Evolutionary conservation across 1,140 invertebrate species (phyloP).

Genomic region (Tetranychus cinnabarinus): DNA sequence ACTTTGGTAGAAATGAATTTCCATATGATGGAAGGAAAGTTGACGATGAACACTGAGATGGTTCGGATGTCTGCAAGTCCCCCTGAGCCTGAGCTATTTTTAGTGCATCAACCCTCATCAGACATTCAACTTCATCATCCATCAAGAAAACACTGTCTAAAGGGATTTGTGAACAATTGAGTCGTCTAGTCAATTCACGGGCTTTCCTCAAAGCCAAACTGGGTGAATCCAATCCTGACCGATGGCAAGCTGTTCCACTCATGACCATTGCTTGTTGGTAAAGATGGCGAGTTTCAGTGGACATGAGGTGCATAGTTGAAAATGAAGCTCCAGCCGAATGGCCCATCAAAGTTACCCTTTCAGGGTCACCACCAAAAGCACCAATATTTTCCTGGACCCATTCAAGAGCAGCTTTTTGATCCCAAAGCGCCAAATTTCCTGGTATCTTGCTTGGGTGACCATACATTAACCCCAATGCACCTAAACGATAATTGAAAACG

Average conservation of each 20-base stretch:
- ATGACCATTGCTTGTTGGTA: background rate
- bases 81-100: too few relatives aligned
- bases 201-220: background rate
- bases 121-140: too few relatives aligned
- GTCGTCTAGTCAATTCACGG: background rate
- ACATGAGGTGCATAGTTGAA: background rate
- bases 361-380: background rate
- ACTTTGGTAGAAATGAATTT: too few relatives aligned
- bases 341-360: background rate
- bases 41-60: too few relatives aligned
- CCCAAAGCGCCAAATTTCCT: slow-evolving; percentile 27
- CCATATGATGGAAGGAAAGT: too few relatives aligned
- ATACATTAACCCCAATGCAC: slow-evolving; percentile 32
- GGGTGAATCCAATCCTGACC: background rate
- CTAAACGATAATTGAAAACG: slow-evolving; percentile 52
- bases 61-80: too few relatives aligned
- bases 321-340: background rate
- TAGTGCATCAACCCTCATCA: too few relatives aligned
- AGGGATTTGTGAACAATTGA: background rate
- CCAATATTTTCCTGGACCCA: slow-evolving; percentile 16
- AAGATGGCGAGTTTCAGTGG: background rate
- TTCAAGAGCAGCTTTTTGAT: slow-evolving; percentile 28
- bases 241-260: background rate
- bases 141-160: too few relatives aligned
- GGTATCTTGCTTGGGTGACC: slow-evolving; percentile 15